Evolutionary conservation across 37 sponge, comb jelly and placozoan species (phyloP).

Genomic region (Bolinopsis microptera): DNA sequence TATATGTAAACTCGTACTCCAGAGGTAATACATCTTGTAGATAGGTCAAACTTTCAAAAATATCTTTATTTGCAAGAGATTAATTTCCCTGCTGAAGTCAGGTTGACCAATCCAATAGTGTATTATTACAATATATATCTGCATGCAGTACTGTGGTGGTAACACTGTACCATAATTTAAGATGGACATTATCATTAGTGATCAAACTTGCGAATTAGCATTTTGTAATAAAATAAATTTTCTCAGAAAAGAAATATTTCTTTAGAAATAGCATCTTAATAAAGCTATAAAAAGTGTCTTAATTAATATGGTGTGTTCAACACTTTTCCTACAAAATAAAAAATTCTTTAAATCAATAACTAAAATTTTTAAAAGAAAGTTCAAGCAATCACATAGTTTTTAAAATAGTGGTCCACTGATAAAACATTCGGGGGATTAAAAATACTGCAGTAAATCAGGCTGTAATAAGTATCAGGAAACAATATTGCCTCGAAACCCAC

Average conservation of each 20-base stretch:
- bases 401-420: not conserved
- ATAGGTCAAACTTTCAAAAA: not conserved
- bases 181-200: not conserved
- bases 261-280: not conserved
- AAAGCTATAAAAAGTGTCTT: not conserved
- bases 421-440: not conserved
- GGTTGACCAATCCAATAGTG: not conserved
- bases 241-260: not conserved
- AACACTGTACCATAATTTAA: not conserved
- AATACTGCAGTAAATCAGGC: not conserved
- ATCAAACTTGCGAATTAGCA: not conserved
- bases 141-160: not conserved
- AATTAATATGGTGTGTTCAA: not conserved
- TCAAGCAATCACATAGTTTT: not conserved
- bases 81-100: too few relatives aligned
- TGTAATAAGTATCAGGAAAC: not conserved
- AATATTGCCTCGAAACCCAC: too few relatives aligned
- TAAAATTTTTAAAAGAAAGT: not conserved
- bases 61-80: not conserved
- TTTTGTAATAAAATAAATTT: not conserved
- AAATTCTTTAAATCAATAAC: not conserved
- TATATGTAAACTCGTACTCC: not conserved
- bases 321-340: not conserved
- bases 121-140: not conserved
- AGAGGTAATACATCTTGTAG: not conserved